Evolutionary conservation across 2,113 vertebrate species (phyloP).

Genomic region (Prinia subflava): DNA sequence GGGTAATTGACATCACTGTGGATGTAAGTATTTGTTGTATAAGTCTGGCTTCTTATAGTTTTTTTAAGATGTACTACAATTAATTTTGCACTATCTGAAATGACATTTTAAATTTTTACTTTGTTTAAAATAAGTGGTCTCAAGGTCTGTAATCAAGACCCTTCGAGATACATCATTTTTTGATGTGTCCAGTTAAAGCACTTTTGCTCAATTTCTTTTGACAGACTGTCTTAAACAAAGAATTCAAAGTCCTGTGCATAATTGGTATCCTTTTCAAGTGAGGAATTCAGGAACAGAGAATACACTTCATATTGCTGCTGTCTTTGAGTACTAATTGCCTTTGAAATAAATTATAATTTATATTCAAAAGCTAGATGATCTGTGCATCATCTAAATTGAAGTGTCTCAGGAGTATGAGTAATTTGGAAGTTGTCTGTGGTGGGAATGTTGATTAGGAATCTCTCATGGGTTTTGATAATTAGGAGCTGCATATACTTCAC

Average conservation of each 20-base stretch:
- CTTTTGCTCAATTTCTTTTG: background rate
- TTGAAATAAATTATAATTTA: slow-evolving; percentile 7
- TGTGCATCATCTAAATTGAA: background rate
- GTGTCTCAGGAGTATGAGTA: background rate
- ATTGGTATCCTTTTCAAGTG: background rate
- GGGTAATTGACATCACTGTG: slow-evolving; percentile 99
- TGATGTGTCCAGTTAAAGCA: background rate
- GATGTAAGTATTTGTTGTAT: slow-evolving; percentile 81
- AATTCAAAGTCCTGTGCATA: background rate
- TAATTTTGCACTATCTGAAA: background rate
- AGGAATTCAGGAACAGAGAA: background rate
- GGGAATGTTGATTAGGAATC: background rate
- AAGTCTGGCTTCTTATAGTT: background rate
- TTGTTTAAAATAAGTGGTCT: background rate
- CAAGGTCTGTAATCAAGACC: background rate
- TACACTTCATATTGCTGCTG: background rate
- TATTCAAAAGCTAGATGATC: background rate
- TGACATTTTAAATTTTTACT: background rate
- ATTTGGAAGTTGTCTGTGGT: background rate
- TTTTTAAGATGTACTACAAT: background rate
- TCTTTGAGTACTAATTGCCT: background rate
- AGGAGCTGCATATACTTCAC: slow-evolving; percentile 2
- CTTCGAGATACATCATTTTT: background rate
- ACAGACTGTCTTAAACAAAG: background rate
- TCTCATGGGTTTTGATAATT: slow-evolving; percentile 11